Evolutionary conservation across 2,113 vertebrate species (phyloP), one percentile per base, ranked within the genome.

Genomic region (Theristicus caerulescens): DNA sequence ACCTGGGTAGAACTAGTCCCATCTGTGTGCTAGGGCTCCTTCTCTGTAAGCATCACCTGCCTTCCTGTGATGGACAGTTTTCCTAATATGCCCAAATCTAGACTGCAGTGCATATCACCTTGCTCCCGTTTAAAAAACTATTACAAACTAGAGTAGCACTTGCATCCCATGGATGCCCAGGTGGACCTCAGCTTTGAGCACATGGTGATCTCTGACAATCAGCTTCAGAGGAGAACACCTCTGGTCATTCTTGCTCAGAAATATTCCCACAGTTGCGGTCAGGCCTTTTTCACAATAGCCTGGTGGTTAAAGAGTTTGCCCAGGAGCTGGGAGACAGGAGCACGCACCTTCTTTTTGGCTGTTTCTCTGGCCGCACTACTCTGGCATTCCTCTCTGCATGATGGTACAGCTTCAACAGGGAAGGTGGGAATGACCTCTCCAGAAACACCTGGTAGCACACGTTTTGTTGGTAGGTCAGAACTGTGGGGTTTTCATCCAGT

Each of bases 91-190:
- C 16, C 36, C 59, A n/a, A 58, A 76, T 67, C 16, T 51, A 62
- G 40, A 14, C 26, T 32, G 16, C 18, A 40, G 14, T 0, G 0
- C 10, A 0, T 44, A 36, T 34, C 20, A 59, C 25, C 22, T 42
- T 54, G 5, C 36, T 78, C 11, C 27, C 16, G 20, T 58, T 49
- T 3, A 7, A 77, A 69, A 66, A 67, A 34, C 13, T 22, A 9
- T 6, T 4, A 22, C 22, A n/a, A 72, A 58, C 11, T 36, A 57
- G 22, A 84, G n/a, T 12, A 61, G 10, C 10, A 20, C 12, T 65
- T 91, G 38, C 9, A 54, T 46, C 25, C 5, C 4, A 0, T 55
- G 34, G 15, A 5, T 82, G 10, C 12, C 15, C 6, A 6, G 21
- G 7, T 16, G 16, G 16, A 70, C 13, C 17, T 90, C 13, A 67